Base-by-base conservation (phyloP, 2,888 invertebrate species). In the Nomada flava region DNA sequence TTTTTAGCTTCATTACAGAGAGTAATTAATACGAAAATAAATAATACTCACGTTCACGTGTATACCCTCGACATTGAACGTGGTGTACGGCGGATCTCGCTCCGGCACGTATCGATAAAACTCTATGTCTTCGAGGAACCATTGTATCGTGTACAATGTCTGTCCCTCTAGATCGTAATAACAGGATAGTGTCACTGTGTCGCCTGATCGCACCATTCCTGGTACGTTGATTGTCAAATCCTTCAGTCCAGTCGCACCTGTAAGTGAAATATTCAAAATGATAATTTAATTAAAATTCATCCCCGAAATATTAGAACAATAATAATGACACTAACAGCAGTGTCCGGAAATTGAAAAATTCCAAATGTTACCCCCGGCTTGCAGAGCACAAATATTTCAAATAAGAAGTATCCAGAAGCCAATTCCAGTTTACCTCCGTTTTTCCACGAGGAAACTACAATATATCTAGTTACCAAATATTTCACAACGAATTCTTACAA, bases 51-150 rank as follows among this genome's bases (percentile, higher is more conserved):
- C 97, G 92, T 97, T 97, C 26, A 97, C 96, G 68, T 95, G 95
- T 26, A 97, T 95, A 67, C 96, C 96, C 0, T 96, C 95, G 73
- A 96, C 93, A 0, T 96, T 95, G 89, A 96, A 97, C 50, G 96
- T 96, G 93, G 96, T 95, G 5, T 96, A 96, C 0, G 96, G 96
- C 0, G 96, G 96, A 91, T 95, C 95, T 89, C 96, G 96, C 76
- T 96, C 95, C 7, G 97, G 97, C 81, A 96, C 96, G 91, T 95
- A 97, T 90, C 97, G 95, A 94, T 97, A 97, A 94, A 97, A 97
- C 94, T 97, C 97, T 9, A 95, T 95, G 84, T 96, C 95, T 4
- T 96, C 96, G 79, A 96, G 95, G 94, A 97, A 97, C 97, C 97
- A 97, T 92, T 96, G 95, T 91, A 97, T 96, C 83, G 96, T 96